A percentile compares a stretch with the other conserved stretches of the same genome.
Evolutionary conservation across 2,888 invertebrate genomes (phyloP).

Genomic region (Eutolmus rufibarbis): DNA sequence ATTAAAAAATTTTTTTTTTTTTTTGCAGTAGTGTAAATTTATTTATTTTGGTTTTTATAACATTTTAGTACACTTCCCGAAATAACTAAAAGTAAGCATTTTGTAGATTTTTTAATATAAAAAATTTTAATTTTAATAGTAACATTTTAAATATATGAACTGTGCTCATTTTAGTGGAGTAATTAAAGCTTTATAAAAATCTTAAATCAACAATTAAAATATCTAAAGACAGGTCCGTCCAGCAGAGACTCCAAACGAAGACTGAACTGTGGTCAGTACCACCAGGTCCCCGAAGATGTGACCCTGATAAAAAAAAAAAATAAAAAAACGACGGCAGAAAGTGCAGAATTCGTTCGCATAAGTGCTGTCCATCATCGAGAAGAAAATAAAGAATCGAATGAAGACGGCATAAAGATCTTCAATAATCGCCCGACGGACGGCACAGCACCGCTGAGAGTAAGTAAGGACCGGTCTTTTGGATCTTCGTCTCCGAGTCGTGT

Average conservation of each 20-base stretch:
- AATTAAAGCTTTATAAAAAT: background rate
- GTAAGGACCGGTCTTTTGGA: conserved; percentile 16
- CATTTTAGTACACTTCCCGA: background rate
- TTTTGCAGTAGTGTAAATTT: background rate
- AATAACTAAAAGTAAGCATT: background rate
- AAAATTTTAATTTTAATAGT: background rate
- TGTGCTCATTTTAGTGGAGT: background rate
- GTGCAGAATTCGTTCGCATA: background rate
- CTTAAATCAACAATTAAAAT: background rate
- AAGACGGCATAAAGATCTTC: background rate
- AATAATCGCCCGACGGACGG: background rate
- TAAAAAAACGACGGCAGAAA: background rate
- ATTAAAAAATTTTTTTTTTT: background rate
- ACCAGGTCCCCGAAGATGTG: background rate
- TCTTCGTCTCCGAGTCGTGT: background rate
- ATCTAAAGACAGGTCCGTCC: background rate
- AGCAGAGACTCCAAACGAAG: background rate
- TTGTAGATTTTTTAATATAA: background rate
- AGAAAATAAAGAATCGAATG: background rate
- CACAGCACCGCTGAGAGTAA: background rate
- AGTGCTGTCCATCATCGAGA: background rate
- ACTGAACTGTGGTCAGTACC: background rate
- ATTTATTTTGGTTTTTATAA: background rate
- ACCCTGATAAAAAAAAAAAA: background rate
- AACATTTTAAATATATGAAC: background rate